Evolutionary conservation across 2,888 invertebrate genomes (phyloP).

Genomic region (Loripinus fragilis): DNA sequence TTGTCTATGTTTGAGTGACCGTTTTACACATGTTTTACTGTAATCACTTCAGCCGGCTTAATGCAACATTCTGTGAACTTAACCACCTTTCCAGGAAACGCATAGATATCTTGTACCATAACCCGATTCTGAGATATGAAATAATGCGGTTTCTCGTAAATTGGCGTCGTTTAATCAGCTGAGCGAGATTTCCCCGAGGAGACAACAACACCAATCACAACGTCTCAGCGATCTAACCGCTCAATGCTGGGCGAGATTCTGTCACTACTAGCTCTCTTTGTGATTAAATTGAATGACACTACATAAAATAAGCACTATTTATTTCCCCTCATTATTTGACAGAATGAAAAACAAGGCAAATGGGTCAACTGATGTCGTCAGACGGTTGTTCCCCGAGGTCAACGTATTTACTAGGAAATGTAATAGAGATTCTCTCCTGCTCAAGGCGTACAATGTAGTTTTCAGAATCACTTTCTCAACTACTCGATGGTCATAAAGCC

Average conservation of each 20-base stretch:
- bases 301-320: background rate
- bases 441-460: background rate
- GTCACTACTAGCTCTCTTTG: background rate
- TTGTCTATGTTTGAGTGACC: too few relatives aligned
- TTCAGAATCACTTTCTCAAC: too few relatives aligned
- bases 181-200: constrained; percentile 5
- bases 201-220: background rate
- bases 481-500: too few relatives aligned
- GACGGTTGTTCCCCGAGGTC: background rate
- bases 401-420: background rate
- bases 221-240: background rate
- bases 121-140: too few relatives aligned
- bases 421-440: background rate
- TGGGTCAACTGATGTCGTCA: background rate
- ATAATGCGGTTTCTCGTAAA: too few relatives aligned
- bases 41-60: too few relatives aligned
- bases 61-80: too few relatives aligned
- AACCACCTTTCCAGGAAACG: too few relatives aligned
- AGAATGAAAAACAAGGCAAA: background rate
- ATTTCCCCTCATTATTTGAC: background rate
- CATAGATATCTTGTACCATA: too few relatives aligned
- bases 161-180: background rate
- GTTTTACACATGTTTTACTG: too few relatives aligned
- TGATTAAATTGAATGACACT: background rate
- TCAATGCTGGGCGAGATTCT: background rate